These are phyloP conservation scores for Hirtodrosophila duncani DNA, from an alignment of 2,888 invertebrate species.

Conservation along the genomic window DNA sequence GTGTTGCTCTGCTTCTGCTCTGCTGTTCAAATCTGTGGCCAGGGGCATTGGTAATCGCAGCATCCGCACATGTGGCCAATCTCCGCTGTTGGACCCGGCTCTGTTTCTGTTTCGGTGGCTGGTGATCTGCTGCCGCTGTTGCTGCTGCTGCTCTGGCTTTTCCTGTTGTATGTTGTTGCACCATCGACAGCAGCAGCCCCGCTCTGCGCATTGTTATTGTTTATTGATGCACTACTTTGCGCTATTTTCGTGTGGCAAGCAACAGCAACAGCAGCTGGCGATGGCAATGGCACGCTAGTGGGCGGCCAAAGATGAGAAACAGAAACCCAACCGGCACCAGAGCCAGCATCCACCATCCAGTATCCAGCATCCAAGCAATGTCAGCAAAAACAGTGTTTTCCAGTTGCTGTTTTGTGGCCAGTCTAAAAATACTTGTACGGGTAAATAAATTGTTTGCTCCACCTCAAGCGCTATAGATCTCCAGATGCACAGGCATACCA, in stretches of 20 bases:
- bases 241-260: constrained; percentile 65
- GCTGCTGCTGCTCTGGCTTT: constrained; percentile 33
- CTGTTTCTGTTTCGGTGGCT: constrained; percentile 13
- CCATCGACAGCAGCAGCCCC: constrained; percentile 5
- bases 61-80: constrained; percentile 64
- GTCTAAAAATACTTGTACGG: constrained; percentile 51
- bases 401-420: constrained; percentile 21
- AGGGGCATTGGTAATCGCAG: constrained; percentile 38
- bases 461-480: constrained; percentile 30
- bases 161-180: constrained; percentile 44
- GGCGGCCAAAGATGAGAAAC: constrained; percentile 49
- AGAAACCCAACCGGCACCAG: constrained; percentile 24
- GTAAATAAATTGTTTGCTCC: constrained; percentile 40
- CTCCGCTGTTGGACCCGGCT: no score
- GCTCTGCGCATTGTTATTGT: constrained; percentile 62
- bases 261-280: constrained; percentile 20
- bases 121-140: constrained; percentile 13
- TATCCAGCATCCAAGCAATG: constrained; percentile 22
- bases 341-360: constrained; percentile 27
- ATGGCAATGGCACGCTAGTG: constrained; percentile 51
- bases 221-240: constrained; percentile 72
- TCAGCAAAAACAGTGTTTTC: constrained; percentile 1
- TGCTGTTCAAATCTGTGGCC: neutral
- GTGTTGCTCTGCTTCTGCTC: neutral
- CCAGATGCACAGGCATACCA: constrained; percentile 19